Evolutionary conservation across 1,140 invertebrate species (phyloP), one percentile per base, ranked within the genome.

Genomic region (Schlechtendalia chinensis): DNA sequence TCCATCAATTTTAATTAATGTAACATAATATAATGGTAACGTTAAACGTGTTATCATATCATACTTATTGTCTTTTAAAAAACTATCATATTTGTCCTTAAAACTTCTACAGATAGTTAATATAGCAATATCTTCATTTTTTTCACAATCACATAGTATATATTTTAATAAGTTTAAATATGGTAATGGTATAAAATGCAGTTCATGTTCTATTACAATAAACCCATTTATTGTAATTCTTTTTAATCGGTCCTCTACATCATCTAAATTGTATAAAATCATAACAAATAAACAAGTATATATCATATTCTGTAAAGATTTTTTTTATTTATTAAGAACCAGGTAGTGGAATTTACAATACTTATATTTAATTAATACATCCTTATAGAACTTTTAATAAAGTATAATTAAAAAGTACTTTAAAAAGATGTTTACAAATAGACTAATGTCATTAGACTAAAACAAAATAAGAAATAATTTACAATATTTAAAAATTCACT

Each of bases 1-100:
- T 50, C 75, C 75, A 79, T 79, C 75, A 79, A 79, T 79, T 79
- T 79, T 79, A 11, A 79, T 79, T 19, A 79, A 59, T 47, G 75
- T 59, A 79, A 79, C 17, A 29, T 79, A 79, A 79, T 47, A 79
- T 14, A 79, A 63, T 61, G 75, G 75, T 32, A 79, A 63, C 61
- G 75, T 79, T 29, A 79, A 79, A 50, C 58, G 75, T 50, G 24
- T 50, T 10, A 79, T 79, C 56, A 61, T 63, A 47, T 47, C 24
- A 79, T 79, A 79, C 50, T 79, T 79, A 61, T 50, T 58, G 17
- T 79, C 75, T 61, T 61, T 61, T 63, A 79, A 79, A 14, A 79
- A 79, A 61, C 24, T 61, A 45, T 63, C 75, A 61, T 79, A 79
- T 79, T 79, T 79, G 17, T 63, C 58, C 56, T 63, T 79, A 63